Percentiles rank a stretch among this genome's conserved stretches.
These are phyloP conservation scores for Prostheceraeus crozeri DNA, from an alignment of 2,888 invertebrate genomes.

Conservation along the genomic window DNA sequence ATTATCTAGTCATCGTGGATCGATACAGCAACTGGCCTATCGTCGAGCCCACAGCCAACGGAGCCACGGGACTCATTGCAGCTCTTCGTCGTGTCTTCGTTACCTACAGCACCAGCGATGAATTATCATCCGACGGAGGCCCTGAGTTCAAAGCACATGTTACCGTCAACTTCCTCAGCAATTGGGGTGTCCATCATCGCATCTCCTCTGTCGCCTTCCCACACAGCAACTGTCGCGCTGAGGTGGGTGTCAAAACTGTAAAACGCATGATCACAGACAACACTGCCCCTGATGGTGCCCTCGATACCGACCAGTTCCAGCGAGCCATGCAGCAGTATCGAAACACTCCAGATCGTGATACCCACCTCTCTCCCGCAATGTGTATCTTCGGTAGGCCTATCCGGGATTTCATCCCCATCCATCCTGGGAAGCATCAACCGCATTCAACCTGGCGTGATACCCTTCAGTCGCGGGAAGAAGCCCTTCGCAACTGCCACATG, in stretches of 20 bases:
- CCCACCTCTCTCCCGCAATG: conserved; percentile 36
- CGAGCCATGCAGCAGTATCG: conserved; percentile 2
- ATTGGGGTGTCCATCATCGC: conserved; percentile 44
- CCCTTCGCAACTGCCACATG: background rate
- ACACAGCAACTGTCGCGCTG: conserved; percentile 44
- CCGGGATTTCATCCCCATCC: conserved; percentile 31
- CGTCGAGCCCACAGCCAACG: conserved; percentile 6
- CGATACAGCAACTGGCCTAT: conserved; percentile 29
- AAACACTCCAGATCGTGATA: conserved; percentile 24
- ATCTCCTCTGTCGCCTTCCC: conserved; percentile 44
- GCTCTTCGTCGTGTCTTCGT: conserved; percentile 17
- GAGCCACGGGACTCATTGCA: conserved; percentile 24
- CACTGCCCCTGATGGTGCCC: conserved; percentile 37
- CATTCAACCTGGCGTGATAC: conserved; percentile 42
- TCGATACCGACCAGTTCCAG: conserved; percentile 24
- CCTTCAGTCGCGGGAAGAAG: conserved; percentile 9
- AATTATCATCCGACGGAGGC: conserved; percentile 26
- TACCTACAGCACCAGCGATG: conserved; percentile 23
- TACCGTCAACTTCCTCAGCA: background rate
- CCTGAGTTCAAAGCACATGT: conserved; percentile 21
- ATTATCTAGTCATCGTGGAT: conserved; percentile 33
- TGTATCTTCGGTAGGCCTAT: conserved; percentile 31
- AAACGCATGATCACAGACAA: conserved; percentile 45
- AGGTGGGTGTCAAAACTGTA: conserved; percentile 44
- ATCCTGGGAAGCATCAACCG: conserved; percentile 27